These are phyloP conservation scores for Gymnopithys bicolor DNA, from an alignment of 2,797 vertebrate genomes.

Conservation along the genomic window DNA sequence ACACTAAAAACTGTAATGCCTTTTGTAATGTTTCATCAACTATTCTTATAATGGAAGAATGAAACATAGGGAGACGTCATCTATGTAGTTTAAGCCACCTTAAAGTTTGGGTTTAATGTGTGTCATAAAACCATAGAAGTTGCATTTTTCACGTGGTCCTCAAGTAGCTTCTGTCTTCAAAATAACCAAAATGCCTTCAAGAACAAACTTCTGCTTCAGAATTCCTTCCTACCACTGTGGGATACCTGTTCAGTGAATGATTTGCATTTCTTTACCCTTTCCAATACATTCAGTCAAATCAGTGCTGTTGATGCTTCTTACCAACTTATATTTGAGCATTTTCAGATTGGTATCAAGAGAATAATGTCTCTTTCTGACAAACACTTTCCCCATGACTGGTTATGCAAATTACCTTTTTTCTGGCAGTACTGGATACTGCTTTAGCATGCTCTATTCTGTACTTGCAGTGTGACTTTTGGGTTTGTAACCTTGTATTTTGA, in stretches of 20 bases:
- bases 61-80: not conserved
- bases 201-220: not conserved
- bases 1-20: not conserved
- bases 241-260: not conserved
- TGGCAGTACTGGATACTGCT: not conserved
- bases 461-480: not conserved
- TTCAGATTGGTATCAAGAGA: not conserved
- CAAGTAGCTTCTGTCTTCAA: not conserved
- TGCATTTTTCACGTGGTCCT: not conserved
- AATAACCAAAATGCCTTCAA: not conserved
- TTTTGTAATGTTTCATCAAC: not conserved
- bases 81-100: not conserved
- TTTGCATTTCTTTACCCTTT: conserved; percentile 1
- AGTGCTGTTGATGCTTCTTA: not conserved
- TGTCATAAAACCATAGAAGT: not conserved
- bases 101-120: not conserved
- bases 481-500: not conserved
- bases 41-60: not conserved
- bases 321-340: conserved; percentile 2
- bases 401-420: not conserved
- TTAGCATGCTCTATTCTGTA: not conserved
- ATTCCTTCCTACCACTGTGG: not conserved
- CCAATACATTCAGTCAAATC: not conserved
- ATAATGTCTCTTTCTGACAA: not conserved
- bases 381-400: not conserved